Percentiles rank a stretch among this genome's conserved stretches.
Evolutionary conservation across 2,797 vertebrate species (phyloP).

Genomic region (Poecilia picta): DNA sequence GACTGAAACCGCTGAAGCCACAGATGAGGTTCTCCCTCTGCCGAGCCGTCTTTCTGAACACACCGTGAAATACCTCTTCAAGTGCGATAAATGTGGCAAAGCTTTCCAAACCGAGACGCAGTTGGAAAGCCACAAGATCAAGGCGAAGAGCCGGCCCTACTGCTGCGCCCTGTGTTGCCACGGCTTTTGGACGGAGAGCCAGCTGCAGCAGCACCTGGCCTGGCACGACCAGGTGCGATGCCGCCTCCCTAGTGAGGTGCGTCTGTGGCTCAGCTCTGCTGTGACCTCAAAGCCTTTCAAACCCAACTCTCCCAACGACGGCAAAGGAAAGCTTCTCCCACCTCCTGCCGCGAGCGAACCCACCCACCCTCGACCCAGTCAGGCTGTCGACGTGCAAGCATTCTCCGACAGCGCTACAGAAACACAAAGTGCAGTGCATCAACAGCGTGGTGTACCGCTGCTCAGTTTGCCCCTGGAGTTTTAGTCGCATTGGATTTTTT

Average conservation of each 20-base stretch:
- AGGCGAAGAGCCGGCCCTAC: slow-evolving; percentile 73
- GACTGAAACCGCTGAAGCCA: slow-evolving; percentile 26
- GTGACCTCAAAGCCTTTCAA: slow-evolving; percentile 52
- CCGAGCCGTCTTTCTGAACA: slow-evolving; percentile 43
- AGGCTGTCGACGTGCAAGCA: slow-evolving; percentile 67
- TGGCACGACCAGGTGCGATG: slow-evolving; percentile 85
- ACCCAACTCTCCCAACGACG: slow-evolving; percentile 14
- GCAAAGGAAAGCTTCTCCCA: slow-evolving; percentile 20
- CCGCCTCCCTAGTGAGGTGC: slow-evolving; percentile 81
- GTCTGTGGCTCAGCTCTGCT: slow-evolving; percentile 76
- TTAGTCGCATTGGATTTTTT: slow-evolving; percentile 77
- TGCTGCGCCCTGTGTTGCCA: slow-evolving; percentile 83
- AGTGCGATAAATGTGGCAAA: slow-evolving; percentile 84
- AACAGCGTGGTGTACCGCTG: slow-evolving; percentile 62
- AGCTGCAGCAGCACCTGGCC: slow-evolving; percentile 82
- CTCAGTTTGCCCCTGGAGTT: slow-evolving; percentile 74
- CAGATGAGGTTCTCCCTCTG: slow-evolving; percentile 35
- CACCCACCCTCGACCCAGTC: slow-evolving; percentile 2
- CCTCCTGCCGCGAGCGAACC: slow-evolving; percentile 7
- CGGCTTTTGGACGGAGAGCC: slow-evolving; percentile 82
- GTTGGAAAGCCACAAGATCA: slow-evolving; percentile 70
- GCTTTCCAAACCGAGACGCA: slow-evolving; percentile 80
- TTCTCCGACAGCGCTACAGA: slow-evolving; percentile 65
- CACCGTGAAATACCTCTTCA: slow-evolving; percentile 76
- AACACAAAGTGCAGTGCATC: slow-evolving; percentile 68